Conservation (phyloP, 2,113 vertebrate species). For the Hymenochirus boettgeri region DNA sequence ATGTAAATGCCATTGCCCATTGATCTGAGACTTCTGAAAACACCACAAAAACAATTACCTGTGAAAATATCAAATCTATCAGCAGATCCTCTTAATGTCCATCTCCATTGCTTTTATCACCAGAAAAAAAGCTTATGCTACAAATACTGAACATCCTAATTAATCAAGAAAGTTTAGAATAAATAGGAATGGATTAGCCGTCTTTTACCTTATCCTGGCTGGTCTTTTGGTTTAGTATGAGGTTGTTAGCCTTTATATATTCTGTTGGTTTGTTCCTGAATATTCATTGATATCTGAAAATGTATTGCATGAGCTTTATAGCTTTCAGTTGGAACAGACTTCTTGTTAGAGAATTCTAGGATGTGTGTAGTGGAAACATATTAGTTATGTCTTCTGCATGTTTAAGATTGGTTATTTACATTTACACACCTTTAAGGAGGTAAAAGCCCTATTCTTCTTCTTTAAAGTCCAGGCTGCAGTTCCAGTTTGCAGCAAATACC, state of each 20-base stretch:
- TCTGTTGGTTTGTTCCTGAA: constrained; percentile 61
- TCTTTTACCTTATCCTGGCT: constrained; percentile 46
- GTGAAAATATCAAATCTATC: constrained; percentile 63
- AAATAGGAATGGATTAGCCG: constrained; percentile 66
- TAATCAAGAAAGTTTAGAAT: constrained; percentile 66
- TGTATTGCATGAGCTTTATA: constrained; percentile 55
- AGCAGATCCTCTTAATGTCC: constrained; percentile 56
- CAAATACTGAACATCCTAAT: constrained; percentile 66
- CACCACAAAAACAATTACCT: constrained; percentile 54
- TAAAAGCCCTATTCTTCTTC: too few relatives aligned
- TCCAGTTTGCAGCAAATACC: too few relatives aligned
- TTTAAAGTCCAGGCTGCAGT: too few relatives aligned
- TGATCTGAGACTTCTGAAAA: constrained; percentile 54
- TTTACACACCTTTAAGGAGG: too few relatives aligned
- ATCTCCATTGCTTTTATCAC: constrained; percentile 62
- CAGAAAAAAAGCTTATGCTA: constrained; percentile 66
- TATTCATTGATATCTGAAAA: constrained; percentile 67
- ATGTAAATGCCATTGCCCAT: constrained; percentile 62
- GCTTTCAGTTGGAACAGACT: constrained; percentile 64
- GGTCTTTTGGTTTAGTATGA: too few relatives aligned
- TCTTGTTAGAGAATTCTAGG: constrained; percentile 55
- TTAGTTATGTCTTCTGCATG: too few relatives aligned
- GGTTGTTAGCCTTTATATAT: constrained; percentile 55
- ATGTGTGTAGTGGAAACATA: constrained; percentile 59
- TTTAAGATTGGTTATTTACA: too few relatives aligned